phyloP scores from a whole-genome alignment of 2,113 vertebrate species.

The Salvelinus alpinus region DNA sequence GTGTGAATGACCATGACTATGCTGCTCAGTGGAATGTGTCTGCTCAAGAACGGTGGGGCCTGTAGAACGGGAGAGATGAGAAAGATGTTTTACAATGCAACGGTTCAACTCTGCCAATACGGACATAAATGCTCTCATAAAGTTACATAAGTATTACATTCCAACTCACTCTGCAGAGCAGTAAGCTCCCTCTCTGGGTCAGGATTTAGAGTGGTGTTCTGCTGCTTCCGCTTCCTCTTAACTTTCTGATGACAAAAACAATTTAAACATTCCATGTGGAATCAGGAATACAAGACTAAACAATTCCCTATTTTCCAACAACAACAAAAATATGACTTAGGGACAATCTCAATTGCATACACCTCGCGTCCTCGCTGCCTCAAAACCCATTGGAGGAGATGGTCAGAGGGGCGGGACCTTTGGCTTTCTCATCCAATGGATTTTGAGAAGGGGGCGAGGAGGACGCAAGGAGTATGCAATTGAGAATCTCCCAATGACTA shows the following conservation, averaged over 20 bases:
- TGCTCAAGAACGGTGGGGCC: slow-evolving; percentile 19
- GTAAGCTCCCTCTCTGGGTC: slow-evolving; percentile 22
- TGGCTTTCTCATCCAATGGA: no score
- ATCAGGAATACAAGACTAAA: neutral
- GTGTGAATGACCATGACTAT: slow-evolving; percentile 41
- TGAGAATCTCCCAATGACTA: no score
- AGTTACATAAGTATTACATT: neutral
- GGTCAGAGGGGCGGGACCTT: no score
- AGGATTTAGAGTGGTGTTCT: neutral
- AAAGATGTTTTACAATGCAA: neutral
- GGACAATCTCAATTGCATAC: no score
- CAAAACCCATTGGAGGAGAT: no score
- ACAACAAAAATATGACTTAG: no score
- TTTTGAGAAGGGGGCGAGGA: no score
- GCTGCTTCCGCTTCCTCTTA: slow-evolving; percentile 23
- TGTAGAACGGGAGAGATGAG: slow-evolving; percentile 7
- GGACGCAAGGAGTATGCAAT: no score
- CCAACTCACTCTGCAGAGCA: slow-evolving; percentile 29
- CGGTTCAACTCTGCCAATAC: neutral
- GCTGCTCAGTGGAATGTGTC: slow-evolving; percentile 7
- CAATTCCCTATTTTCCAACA: no score
- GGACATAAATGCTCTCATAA: neutral
- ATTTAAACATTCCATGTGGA: neutral
- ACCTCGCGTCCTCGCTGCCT: no score
- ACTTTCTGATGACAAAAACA: slow-evolving; percentile 18